phyloP scores from a whole-genome alignment of 2,113 vertebrate genomes.

The Plestiodon gilberti region DNA sequence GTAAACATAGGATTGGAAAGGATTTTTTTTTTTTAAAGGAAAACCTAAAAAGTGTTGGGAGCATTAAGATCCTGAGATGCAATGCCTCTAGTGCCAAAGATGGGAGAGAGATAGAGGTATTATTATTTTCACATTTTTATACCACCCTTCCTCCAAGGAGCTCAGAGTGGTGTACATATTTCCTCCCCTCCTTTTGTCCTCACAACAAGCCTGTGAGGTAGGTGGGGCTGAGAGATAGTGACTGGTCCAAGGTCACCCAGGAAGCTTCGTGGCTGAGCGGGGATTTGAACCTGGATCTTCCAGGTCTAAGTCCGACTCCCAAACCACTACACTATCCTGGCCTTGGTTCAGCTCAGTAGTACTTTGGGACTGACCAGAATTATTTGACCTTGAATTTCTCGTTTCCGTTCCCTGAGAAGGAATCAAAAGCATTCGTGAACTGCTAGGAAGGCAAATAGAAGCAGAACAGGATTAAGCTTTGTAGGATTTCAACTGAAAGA shows the following conservation, averaged over 20 bases:
- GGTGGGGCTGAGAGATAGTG: too few species aligned
- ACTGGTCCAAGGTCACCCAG: too few species aligned
- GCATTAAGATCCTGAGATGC: conserved; percentile 15
- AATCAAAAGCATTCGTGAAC: conserved; percentile 63
- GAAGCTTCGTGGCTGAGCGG: too few species aligned
- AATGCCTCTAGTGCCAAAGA: conserved; percentile 44
- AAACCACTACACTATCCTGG: too few species aligned
- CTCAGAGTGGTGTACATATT: too few species aligned
- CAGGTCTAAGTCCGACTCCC: too few species aligned
- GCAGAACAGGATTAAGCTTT: not conserved
- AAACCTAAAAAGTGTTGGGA: not conserved
- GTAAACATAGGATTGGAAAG: not conserved
- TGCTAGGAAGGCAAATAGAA: conserved; percentile 59
- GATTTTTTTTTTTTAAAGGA: not conserved
- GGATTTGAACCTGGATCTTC: too few species aligned
- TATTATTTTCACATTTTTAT: too few species aligned
- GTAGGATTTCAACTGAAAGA: conserved; percentile 61
- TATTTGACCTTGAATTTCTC: conserved; percentile 65
- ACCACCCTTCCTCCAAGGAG: too few species aligned
- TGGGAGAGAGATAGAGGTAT: conserved; percentile 38
- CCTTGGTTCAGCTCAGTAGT: conserved; percentile 54
- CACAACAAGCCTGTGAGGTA: too few species aligned
- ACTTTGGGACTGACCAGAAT: conserved; percentile 59
- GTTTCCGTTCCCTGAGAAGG: conserved; percentile 67
- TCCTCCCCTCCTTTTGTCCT: too few species aligned